These are phyloP conservation scores for Argentina silus DNA, from an alignment of 2,797 vertebrate species.

Conservation along the genomic window DNA sequence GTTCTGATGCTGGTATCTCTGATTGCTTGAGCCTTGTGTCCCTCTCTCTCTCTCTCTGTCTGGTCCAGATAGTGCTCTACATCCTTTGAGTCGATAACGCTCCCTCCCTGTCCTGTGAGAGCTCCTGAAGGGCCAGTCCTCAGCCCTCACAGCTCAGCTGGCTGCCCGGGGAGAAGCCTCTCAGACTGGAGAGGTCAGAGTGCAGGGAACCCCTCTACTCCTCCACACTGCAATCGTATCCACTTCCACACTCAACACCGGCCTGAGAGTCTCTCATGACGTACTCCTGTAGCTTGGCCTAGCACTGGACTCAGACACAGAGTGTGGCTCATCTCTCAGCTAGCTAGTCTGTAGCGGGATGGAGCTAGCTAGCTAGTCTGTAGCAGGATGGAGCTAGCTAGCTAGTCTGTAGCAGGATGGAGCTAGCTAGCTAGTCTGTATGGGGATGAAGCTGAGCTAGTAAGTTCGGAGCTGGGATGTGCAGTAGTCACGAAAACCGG, in stretches of 20 bases:
- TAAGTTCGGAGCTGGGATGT: no score
- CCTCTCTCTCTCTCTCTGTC: constrained; percentile 20
- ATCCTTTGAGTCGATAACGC: no score
- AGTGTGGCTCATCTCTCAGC: not conserved
- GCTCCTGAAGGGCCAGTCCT: constrained; percentile 26
- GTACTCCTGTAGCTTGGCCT: not conserved
- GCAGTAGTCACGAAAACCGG: no score
- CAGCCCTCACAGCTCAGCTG: constrained; percentile 25
- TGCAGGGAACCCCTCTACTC: constrained; percentile 10
- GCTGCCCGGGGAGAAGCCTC: constrained; percentile 25
- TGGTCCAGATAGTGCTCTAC: not conserved
- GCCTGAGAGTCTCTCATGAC: constrained; percentile 39
- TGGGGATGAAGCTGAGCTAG: no score
- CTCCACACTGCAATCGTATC: constrained; percentile 30
- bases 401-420: no score
- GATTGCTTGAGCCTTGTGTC: not conserved
- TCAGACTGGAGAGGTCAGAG: constrained; percentile 22
- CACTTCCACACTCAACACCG: constrained; percentile 9
- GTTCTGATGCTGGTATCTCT: not conserved
- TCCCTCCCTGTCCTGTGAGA: constrained; percentile 12
- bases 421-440: no score
- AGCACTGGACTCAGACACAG: not conserved
- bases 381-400: no score
- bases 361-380: no score
- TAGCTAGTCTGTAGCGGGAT: not conserved